phyloP scores from a whole-genome alignment of 2,797 vertebrate genomes.

The Sus cebifrons region DNA sequence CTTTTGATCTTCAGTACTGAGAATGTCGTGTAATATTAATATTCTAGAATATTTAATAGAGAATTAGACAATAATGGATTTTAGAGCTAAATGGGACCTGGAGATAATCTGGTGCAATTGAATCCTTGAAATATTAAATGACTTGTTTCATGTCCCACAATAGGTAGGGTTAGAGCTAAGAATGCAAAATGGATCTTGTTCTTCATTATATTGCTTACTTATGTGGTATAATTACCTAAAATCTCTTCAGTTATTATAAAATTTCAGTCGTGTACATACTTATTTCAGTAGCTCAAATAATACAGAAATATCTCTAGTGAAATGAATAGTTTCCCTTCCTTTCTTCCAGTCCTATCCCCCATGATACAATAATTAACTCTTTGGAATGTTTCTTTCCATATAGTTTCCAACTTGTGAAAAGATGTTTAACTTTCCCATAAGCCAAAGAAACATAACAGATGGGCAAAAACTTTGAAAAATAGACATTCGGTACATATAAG shows the following conservation, averaged over 20 bases:
- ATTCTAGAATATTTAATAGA: slow-evolving; percentile 23
- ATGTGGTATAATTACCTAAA: not conserved
- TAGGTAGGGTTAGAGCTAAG: not conserved
- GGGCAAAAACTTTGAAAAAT: slow-evolving; percentile 33
- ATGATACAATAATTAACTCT: not conserved
- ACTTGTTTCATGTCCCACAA: not conserved
- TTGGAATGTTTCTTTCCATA: not conserved
- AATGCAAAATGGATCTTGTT: slow-evolving; percentile 18
- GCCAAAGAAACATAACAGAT: not conserved
- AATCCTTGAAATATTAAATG: not conserved
- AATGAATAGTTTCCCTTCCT: slow-evolving; percentile 32
- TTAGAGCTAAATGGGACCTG: slow-evolving; percentile 39
- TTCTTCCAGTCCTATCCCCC: not conserved
- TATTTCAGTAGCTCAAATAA: not conserved
- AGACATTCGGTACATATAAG: not conserved
- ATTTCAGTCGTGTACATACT: slow-evolving; percentile 7
- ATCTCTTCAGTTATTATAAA: not conserved
- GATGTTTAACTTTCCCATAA: slow-evolving; percentile 24
- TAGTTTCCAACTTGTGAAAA: not conserved
- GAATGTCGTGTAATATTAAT: slow-evolving; percentile 49
- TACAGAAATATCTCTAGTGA: slow-evolving; percentile 2
- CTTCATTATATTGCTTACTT: not conserved
- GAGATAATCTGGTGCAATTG: not conserved
- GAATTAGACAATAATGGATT: slow-evolving; percentile 55
- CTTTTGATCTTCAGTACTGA: slow-evolving; percentile 4